Evolutionary conservation across 2,797 vertebrate species (phyloP), one percentile per base, ranked within the genome.

Genomic region (Sus cebifrons): DNA sequence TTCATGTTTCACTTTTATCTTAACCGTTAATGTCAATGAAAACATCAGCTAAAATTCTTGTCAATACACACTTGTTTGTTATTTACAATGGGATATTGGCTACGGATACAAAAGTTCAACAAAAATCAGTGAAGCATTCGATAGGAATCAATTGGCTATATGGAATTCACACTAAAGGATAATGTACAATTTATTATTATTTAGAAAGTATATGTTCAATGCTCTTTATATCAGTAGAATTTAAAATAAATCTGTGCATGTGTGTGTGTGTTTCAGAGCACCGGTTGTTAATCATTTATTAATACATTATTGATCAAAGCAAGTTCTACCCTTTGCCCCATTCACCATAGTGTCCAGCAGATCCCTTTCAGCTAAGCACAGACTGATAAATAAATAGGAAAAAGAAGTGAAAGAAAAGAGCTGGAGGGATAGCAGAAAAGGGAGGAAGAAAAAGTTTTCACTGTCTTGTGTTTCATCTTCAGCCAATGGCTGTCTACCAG

Each of bases 71-170:
- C 27, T 91, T 95, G 71, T 58, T 91, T 87, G 20, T 71, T 83
- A 78, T 77, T 89, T 91, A 89, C 29, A 86, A 36, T 62, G 49
- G 52, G 17, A 88, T 11, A 16, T 65, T 96, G 65, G 60, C 56
- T 71, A 27, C 44, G 56, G 27, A 52, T 44, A 86, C 3, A 82
- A 88, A 79, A 86, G 29, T 68, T 79, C 44, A 67, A 79, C 62
- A 91, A 92, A 91, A 96, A 64, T 85, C 62, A 91, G 16, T 52
- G 60, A 89, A 75, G n/a, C 18, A 54, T 74, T 78, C 58, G 21
- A 5, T 74, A 21, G 62, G 58, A 84, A 79, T 79, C 84, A 62
- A 62, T 36, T 64, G 52, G 32, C 32, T 70, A 70, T 54, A 58
- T 52, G 23, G 36, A 86, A 95, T 32, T 68, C 21, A 81, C 40